phyloP scores from a whole-genome alignment of 2,113 vertebrate genomes.

The Corythornis cristatus region DNA sequence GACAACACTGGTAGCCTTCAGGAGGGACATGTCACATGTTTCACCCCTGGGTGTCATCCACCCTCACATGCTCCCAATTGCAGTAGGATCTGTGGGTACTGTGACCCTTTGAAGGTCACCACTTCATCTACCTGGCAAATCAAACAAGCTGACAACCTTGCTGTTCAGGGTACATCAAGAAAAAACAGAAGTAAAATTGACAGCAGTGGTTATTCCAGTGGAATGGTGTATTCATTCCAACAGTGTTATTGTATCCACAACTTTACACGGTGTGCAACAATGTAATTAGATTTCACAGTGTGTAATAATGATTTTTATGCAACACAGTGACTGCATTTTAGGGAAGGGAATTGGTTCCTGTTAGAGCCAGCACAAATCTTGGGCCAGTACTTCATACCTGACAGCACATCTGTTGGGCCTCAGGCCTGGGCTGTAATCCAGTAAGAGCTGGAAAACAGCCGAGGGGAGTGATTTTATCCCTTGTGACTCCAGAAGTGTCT shows the following conservation, averaged over 20 bases:
- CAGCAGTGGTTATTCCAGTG: background rate
- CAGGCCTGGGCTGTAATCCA: background rate
- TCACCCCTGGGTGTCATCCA: background rate
- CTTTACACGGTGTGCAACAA: slow-evolving; percentile 37
- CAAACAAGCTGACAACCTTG: background rate
- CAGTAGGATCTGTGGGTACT: background rate
- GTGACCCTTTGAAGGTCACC: background rate
- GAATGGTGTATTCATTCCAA: background rate
- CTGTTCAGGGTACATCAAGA: background rate
- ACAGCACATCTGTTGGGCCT: background rate
- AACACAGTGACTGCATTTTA: background rate
- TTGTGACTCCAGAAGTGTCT: background rate
- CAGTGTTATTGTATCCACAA: background rate
- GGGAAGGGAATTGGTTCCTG: background rate
- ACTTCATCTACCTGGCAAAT: background rate
- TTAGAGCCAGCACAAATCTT: background rate
- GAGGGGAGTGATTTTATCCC: background rate
- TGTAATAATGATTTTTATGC: slow-evolving; percentile 27
- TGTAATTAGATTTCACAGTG: slow-evolving; percentile 39
- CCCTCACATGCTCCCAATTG: background rate
- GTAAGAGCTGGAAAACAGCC: background rate
- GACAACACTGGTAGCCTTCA: background rate
- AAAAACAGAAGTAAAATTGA: background rate
- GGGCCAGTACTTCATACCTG: background rate
- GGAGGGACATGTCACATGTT: background rate